Base-by-base conservation (phyloP, 2,888 invertebrate species). In the Apomyelois bistriatella region DNA sequence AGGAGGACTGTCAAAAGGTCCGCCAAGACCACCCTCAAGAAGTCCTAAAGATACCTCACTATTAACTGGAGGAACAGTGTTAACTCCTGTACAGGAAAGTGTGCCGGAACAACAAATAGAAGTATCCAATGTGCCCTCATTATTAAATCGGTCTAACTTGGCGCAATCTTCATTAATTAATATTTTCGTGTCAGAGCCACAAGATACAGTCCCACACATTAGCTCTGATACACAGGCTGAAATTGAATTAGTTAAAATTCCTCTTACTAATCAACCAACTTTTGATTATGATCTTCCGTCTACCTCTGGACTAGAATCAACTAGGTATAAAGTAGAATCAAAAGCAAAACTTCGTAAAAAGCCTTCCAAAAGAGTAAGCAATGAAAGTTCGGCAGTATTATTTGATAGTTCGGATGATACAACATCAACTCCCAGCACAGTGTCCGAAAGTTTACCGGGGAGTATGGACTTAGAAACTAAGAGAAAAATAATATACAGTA, bases 181-280 rank as follows among this genome's bases (percentile, higher is more conserved):
- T 10, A 32, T 7, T 9, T 7, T 4, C 7, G 5, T 4, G 32
- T 9, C 32, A 32, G 32, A 32, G 32, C 32, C 1, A 9, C 32
- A 7, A 10, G 12, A 7, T 0, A 13, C 13, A 38, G 1, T 12
- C 22, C 22, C 3, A 40, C 15, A 5, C 16, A 9, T 6, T 1
- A 40, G 8, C 9, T 40, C 40, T 16, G 40, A 37, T 1, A 1
- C n/a, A 12, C n/a, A 37, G n/a, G 15, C 40, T 16, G 40, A 40
- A 9, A 1, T 40, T 16, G 40, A 40, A 16, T 40, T 40, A 16
- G 15, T 15, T 40, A 46, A 30, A 4, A 28, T 30, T 8, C 32
- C 30, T 30, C 32, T 53, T 66, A 72, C 49, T 71, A 70, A 54
- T 64, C 70, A 17, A 60, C 70, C 48, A 53, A 54, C 6, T 16